Evolutionary conservation across 2,113 vertebrate genomes (phyloP).

Genomic region (Pelobates fuscus): DNA sequence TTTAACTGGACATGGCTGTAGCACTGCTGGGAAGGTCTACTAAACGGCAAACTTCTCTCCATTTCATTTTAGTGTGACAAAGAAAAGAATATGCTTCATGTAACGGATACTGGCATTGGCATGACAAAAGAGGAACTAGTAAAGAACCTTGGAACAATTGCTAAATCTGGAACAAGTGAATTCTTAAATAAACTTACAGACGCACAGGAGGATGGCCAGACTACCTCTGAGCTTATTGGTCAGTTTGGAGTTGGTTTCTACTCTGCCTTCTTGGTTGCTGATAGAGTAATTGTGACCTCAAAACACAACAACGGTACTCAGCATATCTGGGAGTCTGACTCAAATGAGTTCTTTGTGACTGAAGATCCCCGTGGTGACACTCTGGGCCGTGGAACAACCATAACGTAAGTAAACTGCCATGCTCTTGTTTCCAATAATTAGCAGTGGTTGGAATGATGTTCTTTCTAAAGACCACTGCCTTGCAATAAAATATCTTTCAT

Average conservation of each 20-base stretch:
- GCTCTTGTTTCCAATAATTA: too few relatives aligned
- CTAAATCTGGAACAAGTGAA: conserved; percentile 97
- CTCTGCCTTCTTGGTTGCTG: conserved; percentile 95
- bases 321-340: conserved; percentile 98
- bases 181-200: conserved; percentile 95
- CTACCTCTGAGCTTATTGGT: conserved; percentile 96
- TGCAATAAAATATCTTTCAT: not conserved
- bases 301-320: conserved; percentile 97
- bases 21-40: too few relatives aligned
- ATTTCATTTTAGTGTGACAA: conserved; percentile 95
- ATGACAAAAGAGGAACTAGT: conserved; percentile 97
- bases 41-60: too few relatives aligned
- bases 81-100: conserved; percentile 97
- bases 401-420: conserved; percentile 87
- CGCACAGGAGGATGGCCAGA: conserved; percentile 86
- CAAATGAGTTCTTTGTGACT: conserved; percentile 92
- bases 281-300: conserved; percentile 94
- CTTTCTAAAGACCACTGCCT: too few relatives aligned
- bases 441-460: too few relatives aligned
- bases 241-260: conserved; percentile 99
- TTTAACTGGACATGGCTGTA: too few relatives aligned
- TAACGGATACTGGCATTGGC: conserved; percentile 95
- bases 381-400: conserved; percentile 90
- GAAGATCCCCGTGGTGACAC: conserved; percentile 92
- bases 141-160: conserved; percentile 96